Conservation (phyloP, 92 coral and sea anemone species). For the Umimayanthus kanabou region DNA sequence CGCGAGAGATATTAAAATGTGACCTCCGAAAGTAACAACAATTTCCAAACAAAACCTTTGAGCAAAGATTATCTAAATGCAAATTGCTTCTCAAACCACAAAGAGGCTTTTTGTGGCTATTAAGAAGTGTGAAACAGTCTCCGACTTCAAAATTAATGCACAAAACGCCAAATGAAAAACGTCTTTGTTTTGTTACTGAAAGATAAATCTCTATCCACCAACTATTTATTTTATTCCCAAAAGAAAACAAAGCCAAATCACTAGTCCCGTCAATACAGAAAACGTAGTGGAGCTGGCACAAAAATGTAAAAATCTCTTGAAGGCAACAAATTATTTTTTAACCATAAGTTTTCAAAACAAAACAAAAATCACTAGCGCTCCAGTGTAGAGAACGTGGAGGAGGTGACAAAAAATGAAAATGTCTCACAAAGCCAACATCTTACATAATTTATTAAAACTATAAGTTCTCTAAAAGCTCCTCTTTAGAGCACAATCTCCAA, state of each 20-base stretch:
- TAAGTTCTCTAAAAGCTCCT: not conserved
- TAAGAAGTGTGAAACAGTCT: conserved; percentile 46
- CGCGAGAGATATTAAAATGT: not conserved
- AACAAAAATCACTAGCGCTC: not conserved
- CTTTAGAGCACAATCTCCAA: not conserved
- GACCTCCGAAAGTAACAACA: not conserved
- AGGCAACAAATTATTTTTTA: conserved; percentile 3
- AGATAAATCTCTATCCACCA: conserved; percentile 18
- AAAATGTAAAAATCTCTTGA: conserved; percentile 2
- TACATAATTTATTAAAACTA: conserved; percentile 22
- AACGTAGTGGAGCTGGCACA: not conserved
- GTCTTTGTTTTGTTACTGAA: conserved; percentile 5
- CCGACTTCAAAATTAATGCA: conserved; percentile 35
- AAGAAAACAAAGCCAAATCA: not conserved
- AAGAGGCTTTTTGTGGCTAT: conserved; percentile 21
- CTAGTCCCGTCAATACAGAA: not conserved
- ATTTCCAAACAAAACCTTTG: not conserved
- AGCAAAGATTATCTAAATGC: conserved; percentile 28
- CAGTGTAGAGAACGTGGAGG: not conserved
- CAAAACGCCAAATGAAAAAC: conserved; percentile 16
- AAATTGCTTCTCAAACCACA: conserved; percentile 25
- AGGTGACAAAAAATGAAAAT: conserved; percentile 18
- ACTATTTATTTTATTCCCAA: conserved; percentile 6
- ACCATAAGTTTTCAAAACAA: not conserved
- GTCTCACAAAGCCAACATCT: conserved; percentile 20